Percentiles rank a stretch among this genome's conserved stretches.
Evolutionary conservation across 1,140 invertebrate species (phyloP).

Genomic region (Drosophila erecta): DNA sequence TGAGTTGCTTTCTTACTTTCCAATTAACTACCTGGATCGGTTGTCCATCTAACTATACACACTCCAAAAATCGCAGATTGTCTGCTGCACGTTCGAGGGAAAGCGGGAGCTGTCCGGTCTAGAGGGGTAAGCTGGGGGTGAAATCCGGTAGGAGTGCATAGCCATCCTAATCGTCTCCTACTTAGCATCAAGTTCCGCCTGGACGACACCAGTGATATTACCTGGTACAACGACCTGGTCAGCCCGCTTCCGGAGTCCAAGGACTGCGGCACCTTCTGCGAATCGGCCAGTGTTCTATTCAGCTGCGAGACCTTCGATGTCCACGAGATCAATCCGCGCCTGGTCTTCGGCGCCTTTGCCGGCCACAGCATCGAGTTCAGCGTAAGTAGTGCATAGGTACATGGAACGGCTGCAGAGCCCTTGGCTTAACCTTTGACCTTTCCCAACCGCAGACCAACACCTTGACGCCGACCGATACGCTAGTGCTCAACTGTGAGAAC

Average conservation of each 20-base stretch:
- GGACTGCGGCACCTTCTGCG: conserved; percentile 70
- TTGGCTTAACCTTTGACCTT: neutral
- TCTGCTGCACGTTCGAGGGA: conserved; percentile 75
- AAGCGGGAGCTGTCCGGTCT: conserved; percentile 74
- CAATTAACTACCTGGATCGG: neutral
- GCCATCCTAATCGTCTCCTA: neutral
- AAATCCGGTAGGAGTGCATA: neutral
- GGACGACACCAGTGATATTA: conserved; percentile 88
- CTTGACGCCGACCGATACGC: conserved; percentile 85
- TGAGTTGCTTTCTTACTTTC: conserved; percentile 10
- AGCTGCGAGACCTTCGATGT: conserved; percentile 89
- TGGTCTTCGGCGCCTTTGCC: conserved; percentile 87
- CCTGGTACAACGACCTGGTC: conserved; percentile 86
- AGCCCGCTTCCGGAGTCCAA: conserved; percentile 85
- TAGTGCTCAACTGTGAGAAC: conserved; percentile 87
- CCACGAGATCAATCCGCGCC: conserved; percentile 82
- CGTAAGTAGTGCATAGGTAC: conserved; percentile 76
- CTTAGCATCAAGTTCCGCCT: conserved; percentile 88
- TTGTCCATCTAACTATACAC: neutral
- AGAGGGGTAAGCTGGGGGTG: conserved; percentile 64
- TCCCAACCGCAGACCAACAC: conserved; percentile 82
- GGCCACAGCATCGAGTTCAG: conserved; percentile 89
- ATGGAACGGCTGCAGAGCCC: neutral
- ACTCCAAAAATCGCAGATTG: conserved; percentile 46
- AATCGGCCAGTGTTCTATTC: conserved; percentile 86